Conservation (phyloP, 2,888 invertebrate genomes). For the Drosophila emarginata region DNA sequence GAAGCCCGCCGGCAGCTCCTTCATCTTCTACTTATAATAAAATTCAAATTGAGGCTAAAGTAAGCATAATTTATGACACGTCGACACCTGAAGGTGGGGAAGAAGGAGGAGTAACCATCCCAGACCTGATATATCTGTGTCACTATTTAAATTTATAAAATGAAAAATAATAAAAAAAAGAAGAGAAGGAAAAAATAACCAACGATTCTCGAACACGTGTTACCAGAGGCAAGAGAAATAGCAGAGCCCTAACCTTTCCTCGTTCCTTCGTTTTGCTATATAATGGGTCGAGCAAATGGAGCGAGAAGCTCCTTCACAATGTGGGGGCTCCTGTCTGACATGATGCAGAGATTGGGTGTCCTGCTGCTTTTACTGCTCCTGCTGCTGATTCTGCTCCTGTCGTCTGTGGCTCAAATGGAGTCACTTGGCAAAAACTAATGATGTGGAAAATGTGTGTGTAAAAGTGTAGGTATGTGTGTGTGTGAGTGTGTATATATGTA, state of each 20-base stretch:
- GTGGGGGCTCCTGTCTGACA: conserved; percentile 23
- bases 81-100: conserved; percentile 53
- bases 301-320: conserved; percentile 56
- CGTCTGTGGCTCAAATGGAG: conserved; percentile 68
- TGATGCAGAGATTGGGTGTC: conserved; percentile 55
- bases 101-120: not conserved
- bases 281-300: conserved; percentile 67
- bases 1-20: conserved; percentile 25
- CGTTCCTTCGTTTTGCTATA: conserved; percentile 23
- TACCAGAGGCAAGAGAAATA: conserved; percentile 36
- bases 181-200: conserved; percentile 7
- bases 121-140: conserved; percentile 23
- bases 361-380: conserved; percentile 10
- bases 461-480: conserved; percentile 15
- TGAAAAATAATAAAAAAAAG: conserved; percentile 21
- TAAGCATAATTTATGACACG: conserved; percentile 73
- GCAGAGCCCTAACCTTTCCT: conserved; percentile 34
- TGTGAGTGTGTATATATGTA: conserved; percentile 10
- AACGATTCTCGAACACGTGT: conserved; percentile 37
- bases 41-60: conserved; percentile 68
- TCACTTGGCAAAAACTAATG: conserved; percentile 76
- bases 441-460: conserved; percentile 76
- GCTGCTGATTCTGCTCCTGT: conserved; percentile 34
- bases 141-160: conserved; percentile 72
- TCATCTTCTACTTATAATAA: conserved; percentile 54